Conservation (phyloP, 1,140 invertebrate genomes). For the Neodiprion pinetum region DNA sequence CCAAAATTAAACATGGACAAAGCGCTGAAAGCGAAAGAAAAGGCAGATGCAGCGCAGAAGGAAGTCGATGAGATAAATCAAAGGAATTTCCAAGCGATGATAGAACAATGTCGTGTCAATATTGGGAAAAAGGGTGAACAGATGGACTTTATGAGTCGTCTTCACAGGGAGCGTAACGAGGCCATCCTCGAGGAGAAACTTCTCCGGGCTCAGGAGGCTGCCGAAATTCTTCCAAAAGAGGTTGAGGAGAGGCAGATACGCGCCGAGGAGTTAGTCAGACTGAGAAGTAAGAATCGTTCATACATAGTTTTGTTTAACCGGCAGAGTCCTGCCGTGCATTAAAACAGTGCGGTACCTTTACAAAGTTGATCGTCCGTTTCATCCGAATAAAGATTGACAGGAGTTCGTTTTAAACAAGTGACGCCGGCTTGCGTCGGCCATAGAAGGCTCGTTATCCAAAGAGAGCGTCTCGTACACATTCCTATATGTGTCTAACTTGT, state of each 20-base stretch:
- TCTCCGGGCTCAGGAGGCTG: not conserved
- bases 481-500: too few relatives aligned
- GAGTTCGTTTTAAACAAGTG: too few relatives aligned
- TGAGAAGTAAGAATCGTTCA: not conserved
- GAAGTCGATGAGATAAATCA: not conserved
- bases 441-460: too few relatives aligned
- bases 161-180: not conserved
- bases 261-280: not conserved
- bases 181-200: not conserved
- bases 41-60: not conserved
- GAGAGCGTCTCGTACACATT: too few relatives aligned
- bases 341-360: too few relatives aligned
- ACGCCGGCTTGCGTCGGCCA: too few relatives aligned
- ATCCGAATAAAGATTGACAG: too few relatives aligned
- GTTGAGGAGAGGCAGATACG: not conserved
- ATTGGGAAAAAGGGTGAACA: not conserved
- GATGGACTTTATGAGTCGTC: not conserved
- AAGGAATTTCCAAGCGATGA: not conserved
- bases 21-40: not conserved
- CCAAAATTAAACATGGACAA: not conserved
- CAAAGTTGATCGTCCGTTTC: too few relatives aligned
- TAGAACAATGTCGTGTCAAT: not conserved
- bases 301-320: too few relatives aligned
- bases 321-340: too few relatives aligned
- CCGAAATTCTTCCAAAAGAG: not conserved